Evolutionary conservation across 2,113 vertebrate species (phyloP), one percentile per base, ranked within the genome.

Genomic region (Brachyhypopomus gauderio): DNA sequence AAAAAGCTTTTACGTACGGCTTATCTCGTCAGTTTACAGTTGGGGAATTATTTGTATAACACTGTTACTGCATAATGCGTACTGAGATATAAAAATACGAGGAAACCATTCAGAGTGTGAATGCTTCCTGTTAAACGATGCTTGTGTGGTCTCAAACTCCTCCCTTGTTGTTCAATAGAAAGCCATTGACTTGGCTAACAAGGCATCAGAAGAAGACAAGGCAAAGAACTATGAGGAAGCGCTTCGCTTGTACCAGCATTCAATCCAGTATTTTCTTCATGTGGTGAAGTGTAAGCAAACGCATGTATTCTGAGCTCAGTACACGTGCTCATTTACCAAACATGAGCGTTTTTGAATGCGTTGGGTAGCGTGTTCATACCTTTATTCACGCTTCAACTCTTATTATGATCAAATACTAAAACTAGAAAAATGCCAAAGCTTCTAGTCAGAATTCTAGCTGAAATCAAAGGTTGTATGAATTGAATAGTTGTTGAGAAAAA

Each of bases 201-300:
- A 96, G 94, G 97, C 97, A 87, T 97, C 97, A 2, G 97, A 98
- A 89, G 97, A 99, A 88, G 97, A 98, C 89, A 98, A 97, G 89
- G 96, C 95, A 20, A 98, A 97, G 90, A 98, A 98, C 84, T 99
- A 99, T 72, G 94, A 97, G 69, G 97, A 98, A 91, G 97, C 97
- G 0, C 89, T 99, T 84, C 94, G 96, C 80, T 93, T 99, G 20
- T 99, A 98, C 90, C 96, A 97, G 85, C 97, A 98, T 84, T 94
- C 95, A 0, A 95, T 99, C 92, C 96, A 98, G 79, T 98, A 98
- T 62, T 99, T 98, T 89, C 90, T 99, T 7, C 97, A 99, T 0
- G 97, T 96, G 67, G 96, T 99, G 89, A 99, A 99, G 89, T 98
- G 97, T 98, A 91, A 96, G 96, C 60, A 12, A 19, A 48, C 34